phyloP scores from a whole-genome alignment of 2,113 vertebrate genomes.

The Oryzias celebensis region DNA sequence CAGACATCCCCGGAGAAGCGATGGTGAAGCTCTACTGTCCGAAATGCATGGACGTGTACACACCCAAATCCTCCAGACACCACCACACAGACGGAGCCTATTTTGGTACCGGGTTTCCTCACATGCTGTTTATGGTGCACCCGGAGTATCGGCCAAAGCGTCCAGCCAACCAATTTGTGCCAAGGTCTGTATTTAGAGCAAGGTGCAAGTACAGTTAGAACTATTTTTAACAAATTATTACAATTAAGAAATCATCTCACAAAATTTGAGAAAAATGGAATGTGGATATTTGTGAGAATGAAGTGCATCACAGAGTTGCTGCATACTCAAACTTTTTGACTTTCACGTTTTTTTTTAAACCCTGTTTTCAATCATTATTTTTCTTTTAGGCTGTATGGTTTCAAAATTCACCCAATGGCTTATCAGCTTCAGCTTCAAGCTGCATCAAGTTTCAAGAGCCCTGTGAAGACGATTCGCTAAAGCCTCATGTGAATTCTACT shows the following conservation, averaged over 20 bases:
- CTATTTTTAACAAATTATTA: too few relatives aligned
- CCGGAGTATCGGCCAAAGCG: conserved; percentile 91
- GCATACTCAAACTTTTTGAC: too few relatives aligned
- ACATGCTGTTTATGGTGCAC: conserved; percentile 95
- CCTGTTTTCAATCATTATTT: not conserved
- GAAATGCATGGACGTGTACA: conserved; percentile 97
- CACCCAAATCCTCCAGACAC: conserved; percentile 90
- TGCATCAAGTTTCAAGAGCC: conserved; percentile 93
- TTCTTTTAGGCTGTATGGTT: conserved; percentile 84
- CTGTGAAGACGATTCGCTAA: conserved; percentile 89
- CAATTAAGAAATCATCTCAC: too few relatives aligned
- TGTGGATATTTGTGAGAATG: too few relatives aligned
- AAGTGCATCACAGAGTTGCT: too few relatives aligned
- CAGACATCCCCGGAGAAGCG: conserved; percentile 91
- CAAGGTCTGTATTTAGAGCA: conserved; percentile 75
- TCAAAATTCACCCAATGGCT: conserved; percentile 95
- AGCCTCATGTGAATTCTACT: conserved; percentile 16
- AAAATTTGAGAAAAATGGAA: too few relatives aligned
- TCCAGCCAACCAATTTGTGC: conserved; percentile 94
- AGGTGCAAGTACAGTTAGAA: too few relatives aligned
- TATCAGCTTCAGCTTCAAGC: conserved; percentile 94
- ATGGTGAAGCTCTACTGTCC: conserved; percentile 96
- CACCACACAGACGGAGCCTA: conserved; percentile 94
- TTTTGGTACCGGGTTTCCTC: conserved; percentile 92
- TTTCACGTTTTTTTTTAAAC: not conserved